Conservation (phyloP, 2,888 invertebrate species). For the Didymodactylos carnosus region DNA sequence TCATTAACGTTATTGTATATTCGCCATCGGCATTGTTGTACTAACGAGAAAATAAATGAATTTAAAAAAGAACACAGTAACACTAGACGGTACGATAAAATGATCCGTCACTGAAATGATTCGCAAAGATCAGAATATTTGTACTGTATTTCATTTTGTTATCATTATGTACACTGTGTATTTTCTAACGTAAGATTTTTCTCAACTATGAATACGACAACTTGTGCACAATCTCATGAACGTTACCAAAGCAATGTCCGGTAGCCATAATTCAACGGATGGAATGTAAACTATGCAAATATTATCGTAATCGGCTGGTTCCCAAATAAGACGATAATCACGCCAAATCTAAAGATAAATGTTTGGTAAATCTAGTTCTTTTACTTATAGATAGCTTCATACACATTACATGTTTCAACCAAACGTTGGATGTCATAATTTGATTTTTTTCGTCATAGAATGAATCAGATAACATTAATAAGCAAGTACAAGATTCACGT, state of each 20-base stretch:
- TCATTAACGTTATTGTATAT: constrained; percentile 24
- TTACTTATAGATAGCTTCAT: background rate
- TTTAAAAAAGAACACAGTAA: background rate
- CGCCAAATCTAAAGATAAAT: constrained; percentile 46
- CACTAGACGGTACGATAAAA: too few relatives aligned
- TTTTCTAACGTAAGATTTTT: too few relatives aligned
- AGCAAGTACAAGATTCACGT: constrained; percentile 2
- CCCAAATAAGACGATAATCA: constrained; percentile 86
- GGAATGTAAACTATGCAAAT: constrained; percentile 81
- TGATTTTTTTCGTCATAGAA: constrained; percentile 91
- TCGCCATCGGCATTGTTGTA: constrained; percentile 29
- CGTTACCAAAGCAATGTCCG: constrained; percentile 90
- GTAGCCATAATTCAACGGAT: constrained; percentile 87
- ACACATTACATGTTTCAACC: constrained; percentile 78
- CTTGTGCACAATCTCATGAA: too few relatives aligned
- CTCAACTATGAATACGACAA: too few relatives aligned
- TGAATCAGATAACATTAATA: constrained; percentile 20
- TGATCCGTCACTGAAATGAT: too few relatives aligned
- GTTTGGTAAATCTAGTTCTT: background rate
- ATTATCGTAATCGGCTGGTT: constrained; percentile 76
- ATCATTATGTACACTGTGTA: too few relatives aligned
- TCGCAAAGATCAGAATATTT: too few relatives aligned
- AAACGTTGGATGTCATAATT: constrained; percentile 92
- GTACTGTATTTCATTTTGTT: too few relatives aligned
- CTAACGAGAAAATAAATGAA: background rate